A percentile compares a stretch with the other conserved stretches of the same genome.
Evolutionary conservation across 2,888 invertebrate genomes (phyloP).

Genomic region (Lochmaea crataegi): DNA sequence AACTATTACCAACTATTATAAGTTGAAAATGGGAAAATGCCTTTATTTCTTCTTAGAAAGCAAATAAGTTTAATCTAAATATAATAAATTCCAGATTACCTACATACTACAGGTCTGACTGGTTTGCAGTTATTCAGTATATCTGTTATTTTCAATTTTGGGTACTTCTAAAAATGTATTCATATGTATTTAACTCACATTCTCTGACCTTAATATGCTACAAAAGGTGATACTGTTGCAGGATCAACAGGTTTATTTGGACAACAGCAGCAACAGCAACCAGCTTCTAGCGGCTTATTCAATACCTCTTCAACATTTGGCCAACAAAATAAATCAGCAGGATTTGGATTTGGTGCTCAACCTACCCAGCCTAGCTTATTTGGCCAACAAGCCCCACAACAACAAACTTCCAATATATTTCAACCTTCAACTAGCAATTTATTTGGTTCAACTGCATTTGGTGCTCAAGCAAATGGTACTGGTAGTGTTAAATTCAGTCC

Average conservation of each 20-base stretch:
- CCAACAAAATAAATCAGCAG: slow-evolving; percentile 68
- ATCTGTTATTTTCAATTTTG: no score
- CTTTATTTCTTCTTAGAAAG: no score
- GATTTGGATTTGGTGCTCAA: slow-evolving; percentile 70
- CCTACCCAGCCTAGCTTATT: slow-evolving; percentile 64
- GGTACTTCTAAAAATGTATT: no score
- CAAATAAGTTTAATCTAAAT: no score
- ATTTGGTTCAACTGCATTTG: slow-evolving; percentile 66
- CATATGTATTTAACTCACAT: neutral
- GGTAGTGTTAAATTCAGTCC: slow-evolving; percentile 85
- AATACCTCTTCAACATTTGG: slow-evolving; percentile 71
- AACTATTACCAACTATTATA: no score
- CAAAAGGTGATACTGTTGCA: slow-evolving; percentile 13
- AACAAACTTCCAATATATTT: slow-evolving; percentile 59
- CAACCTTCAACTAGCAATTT: slow-evolving; percentile 58
- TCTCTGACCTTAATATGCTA: neutral
- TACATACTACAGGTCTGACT: no score
- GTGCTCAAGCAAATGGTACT: slow-evolving; percentile 43
- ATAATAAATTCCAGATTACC: no score
- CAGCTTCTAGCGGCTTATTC: slow-evolving; percentile 72
- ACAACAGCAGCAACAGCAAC: slow-evolving; percentile 55
- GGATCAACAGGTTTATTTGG: slow-evolving; percentile 59
- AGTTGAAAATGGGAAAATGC: no score
- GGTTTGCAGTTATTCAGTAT: no score
- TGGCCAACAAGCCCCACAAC: slow-evolving; percentile 66